Conservation (phyloP, 2,797 vertebrate species). For the Alauda arvensis region DNA sequence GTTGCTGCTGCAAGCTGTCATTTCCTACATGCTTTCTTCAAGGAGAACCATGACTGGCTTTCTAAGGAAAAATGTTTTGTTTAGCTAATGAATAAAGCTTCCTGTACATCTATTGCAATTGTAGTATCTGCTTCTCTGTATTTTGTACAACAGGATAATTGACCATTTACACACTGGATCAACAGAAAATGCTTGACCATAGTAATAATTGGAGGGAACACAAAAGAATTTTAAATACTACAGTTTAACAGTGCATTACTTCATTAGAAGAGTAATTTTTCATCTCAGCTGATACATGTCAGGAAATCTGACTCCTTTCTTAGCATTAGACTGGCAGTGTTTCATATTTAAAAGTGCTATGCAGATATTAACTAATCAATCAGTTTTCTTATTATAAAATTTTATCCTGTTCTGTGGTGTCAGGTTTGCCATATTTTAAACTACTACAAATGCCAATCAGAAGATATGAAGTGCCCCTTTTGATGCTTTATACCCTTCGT, state of each 20-base stretch:
- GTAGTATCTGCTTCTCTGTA: neutral
- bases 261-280: neutral
- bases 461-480: neutral
- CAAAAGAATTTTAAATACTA: neutral
- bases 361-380: constrained; percentile 23
- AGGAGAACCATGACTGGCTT: neutral
- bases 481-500: neutral
- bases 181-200: constrained; percentile 8
- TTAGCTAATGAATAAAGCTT: neutral
- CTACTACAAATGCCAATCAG: neutral
- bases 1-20: neutral
- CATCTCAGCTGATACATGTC: neutral
- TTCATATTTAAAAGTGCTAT: neutral
- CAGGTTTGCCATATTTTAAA: neutral
- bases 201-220: neutral
- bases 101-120: neutral
- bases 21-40: neutral
- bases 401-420: neutral
- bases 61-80: neutral
- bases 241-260: neutral
- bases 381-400: constrained; percentile 3
- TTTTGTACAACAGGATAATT: neutral
- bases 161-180: neutral
- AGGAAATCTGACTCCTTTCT: neutral
- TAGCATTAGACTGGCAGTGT: neutral